Evolutionary conservation across 2,797 vertebrate species (phyloP).

Genomic region (Pantherophis vulpinus): DNA sequence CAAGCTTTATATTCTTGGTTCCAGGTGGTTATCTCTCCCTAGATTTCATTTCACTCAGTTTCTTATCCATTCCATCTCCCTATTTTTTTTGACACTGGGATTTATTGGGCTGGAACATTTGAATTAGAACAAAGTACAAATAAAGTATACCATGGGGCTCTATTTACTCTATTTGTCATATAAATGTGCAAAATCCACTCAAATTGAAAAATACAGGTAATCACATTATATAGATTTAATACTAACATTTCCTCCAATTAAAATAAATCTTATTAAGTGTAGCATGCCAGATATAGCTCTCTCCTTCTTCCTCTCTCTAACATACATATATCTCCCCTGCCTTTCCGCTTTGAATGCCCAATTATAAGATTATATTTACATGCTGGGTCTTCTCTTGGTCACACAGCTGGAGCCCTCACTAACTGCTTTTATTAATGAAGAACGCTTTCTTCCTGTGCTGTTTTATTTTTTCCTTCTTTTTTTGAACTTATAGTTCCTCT

Average conservation of each 20-base stretch:
- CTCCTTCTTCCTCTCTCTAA: neutral
- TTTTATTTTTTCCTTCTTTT: slow-evolving; percentile 12
- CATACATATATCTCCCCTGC: neutral
- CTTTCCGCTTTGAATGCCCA: slow-evolving; percentile 26
- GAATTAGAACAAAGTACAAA: neutral
- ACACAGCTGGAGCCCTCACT: slow-evolving; percentile 54
- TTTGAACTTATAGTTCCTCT: slow-evolving; percentile 53
- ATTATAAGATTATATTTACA: slow-evolving; percentile 49
- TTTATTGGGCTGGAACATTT: neutral
- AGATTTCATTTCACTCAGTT: neutral
- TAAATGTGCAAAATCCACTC: neutral
- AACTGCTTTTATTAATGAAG: slow-evolving; percentile 73
- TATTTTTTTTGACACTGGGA: neutral
- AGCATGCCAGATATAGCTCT: neutral
- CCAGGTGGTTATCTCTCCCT: neutral
- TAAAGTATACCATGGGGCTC: neutral
- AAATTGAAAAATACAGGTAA: neutral
- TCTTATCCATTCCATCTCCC: neutral
- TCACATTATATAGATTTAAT: neutral
- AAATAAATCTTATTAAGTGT: slow-evolving; percentile 22
- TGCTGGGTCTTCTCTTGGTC: slow-evolving; percentile 31
- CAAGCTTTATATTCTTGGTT: neutral
- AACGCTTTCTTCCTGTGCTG: slow-evolving; percentile 53
- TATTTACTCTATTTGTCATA: neutral
- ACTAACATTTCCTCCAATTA: neutral